Evolutionary conservation across 2,888 invertebrate genomes (phyloP).

Genomic region (Conchocele bisecta): DNA sequence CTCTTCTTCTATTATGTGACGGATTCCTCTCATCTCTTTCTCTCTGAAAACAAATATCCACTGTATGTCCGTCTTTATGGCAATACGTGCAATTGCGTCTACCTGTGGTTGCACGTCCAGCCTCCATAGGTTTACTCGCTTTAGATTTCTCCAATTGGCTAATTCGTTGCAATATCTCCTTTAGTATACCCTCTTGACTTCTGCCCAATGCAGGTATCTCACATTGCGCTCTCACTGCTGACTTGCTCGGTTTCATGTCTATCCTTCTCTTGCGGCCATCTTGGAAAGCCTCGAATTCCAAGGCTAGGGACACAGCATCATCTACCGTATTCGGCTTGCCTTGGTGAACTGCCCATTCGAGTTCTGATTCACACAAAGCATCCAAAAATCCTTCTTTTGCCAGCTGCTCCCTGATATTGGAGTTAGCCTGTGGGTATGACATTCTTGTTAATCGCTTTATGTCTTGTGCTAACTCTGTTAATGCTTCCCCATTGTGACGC

Average conservation of each 20-base stretch:
- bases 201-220: too few relatives aligned
- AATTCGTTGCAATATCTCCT: too few relatives aligned
- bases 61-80: too few relatives aligned
- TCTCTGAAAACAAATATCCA: too few relatives aligned
- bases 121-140: too few relatives aligned
- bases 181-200: too few relatives aligned
- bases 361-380: not conserved
- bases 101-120: too few relatives aligned
- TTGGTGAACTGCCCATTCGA: not conserved
- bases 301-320: not conserved
- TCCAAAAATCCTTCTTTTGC: not conserved
- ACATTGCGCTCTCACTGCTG: not conserved
- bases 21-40: too few relatives aligned
- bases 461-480: not conserved
- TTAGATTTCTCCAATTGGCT: too few relatives aligned
- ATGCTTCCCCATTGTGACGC: not conserved
- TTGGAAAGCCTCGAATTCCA: not conserved
- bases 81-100: too few relatives aligned
- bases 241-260: not conserved
- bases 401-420: not conserved
- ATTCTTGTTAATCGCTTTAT: not conserved
- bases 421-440: not conserved
- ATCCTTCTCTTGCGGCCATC: constrained; percentile 1
- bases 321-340: not conserved
- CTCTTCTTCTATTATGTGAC: too few relatives aligned